Evolutionary conservation across 2,113 vertebrate species (phyloP).

Genomic region (Lynx canadensis): DNA sequence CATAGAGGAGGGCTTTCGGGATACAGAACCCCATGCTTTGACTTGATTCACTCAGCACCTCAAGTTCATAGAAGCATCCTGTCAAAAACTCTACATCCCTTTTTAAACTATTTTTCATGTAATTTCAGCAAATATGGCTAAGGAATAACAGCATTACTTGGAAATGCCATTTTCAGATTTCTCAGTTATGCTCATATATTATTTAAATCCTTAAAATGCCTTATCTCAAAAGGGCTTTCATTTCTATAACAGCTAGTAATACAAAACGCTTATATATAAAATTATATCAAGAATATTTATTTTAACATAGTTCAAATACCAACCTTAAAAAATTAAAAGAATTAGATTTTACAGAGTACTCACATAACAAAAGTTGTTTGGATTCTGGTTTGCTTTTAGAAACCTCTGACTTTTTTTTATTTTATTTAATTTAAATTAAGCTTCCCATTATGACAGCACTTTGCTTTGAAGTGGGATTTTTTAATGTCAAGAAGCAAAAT

Average conservation of each 20-base stretch:
- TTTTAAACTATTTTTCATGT: background rate
- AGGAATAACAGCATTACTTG: background rate
- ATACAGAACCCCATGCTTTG: background rate
- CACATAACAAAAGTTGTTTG: background rate
- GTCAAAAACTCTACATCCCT: background rate
- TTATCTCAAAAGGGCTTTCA: background rate
- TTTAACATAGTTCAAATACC: background rate
- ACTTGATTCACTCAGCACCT: background rate
- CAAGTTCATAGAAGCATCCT: background rate
- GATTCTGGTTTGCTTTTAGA: conserved; percentile 45
- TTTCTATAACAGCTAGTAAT: background rate
- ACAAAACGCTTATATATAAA: background rate
- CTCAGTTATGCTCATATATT: background rate
- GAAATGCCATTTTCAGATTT: background rate
- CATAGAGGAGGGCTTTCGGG: background rate
- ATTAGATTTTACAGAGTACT: background rate
- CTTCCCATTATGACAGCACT: conserved; percentile 62
- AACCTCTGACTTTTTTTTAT: conserved; percentile 58
- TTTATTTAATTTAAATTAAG: conserved; percentile 70
- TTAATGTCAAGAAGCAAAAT: conserved; percentile 70
- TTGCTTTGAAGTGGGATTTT: conserved; percentile 69
- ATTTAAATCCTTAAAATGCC: background rate
- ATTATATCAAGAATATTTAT: conserved; percentile 4
- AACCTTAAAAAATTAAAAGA: conserved; percentile 15
- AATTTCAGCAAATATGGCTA: background rate